Evolutionary conservation across 2,888 invertebrate genomes (phyloP), one percentile per base, ranked within the genome.

Genomic region (Galerucella calmariensis): DNA sequence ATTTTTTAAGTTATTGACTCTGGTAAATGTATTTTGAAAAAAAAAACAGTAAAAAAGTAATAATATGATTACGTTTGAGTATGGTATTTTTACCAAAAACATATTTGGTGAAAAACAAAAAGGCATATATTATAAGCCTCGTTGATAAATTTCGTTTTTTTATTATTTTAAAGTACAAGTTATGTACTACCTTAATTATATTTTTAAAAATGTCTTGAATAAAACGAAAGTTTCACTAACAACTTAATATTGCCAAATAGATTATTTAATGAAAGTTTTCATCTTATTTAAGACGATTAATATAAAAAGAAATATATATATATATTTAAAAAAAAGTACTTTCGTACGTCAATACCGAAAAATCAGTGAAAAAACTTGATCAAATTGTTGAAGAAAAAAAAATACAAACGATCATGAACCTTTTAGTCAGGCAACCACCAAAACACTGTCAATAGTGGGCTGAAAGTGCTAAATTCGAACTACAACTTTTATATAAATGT

Each of bases 61-160:
- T 89, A 86, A 88, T 20, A 20, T 85, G 84, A 89, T 89, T 89
- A 90, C 89, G 88, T 89, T 89, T 84, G 87, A 87, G 89, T 90
- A 90, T 89, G 89, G 89, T 90, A 89, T 88, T 89, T 80, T 89
- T 89, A 89, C 89, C 89, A 89, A 87, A 53, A n/a, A 82, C 20
- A 69, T 81, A 81, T n/a, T 77, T 82, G 81, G 81, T 82, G 79
- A 81, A 82, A 79, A 77, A 75, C 35, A 72, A 75, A 75, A 65
- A 76, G 81, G 81, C 82, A 77, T 67, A 35, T 35, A 35, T 41
- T 41, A 41, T 73, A 70, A 41, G 51, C 78, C 80, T 79, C 72
- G 79, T 81, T 78, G 8, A 9, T 41, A 75, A 79, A 79, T 83
- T 83, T 81, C 79, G 80, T 82, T 82, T 78, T 79, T 81, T 82